Percentiles rank a stretch among this genome's conserved stretches.
Evolutionary conservation across 2,113 vertebrate genomes (phyloP).

Genomic region (Myanophis thanlyinensis): DNA sequence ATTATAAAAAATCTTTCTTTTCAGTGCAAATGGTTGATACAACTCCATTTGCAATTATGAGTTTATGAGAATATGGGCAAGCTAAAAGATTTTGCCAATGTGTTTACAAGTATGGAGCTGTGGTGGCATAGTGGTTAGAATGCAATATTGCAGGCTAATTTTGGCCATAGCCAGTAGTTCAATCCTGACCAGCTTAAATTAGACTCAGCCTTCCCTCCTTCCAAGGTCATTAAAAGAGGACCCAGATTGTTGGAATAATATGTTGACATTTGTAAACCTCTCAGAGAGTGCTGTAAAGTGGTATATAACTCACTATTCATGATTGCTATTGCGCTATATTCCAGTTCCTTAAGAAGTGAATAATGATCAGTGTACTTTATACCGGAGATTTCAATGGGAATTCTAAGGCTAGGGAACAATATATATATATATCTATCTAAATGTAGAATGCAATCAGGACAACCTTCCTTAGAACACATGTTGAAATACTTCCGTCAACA

Average conservation of each 20-base stretch:
- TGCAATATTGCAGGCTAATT: neutral
- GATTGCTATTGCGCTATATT: neutral
- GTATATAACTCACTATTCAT: neutral
- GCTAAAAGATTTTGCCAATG: neutral
- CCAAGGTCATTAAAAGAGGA: neutral
- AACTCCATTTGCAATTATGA: neutral
- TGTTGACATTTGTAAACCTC: neutral
- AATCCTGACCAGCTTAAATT: neutral
- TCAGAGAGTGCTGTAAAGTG: neutral
- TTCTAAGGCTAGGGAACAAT: neutral
- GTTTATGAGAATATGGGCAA: neutral
- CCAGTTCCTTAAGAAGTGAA: neutral
- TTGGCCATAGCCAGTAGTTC: neutral
- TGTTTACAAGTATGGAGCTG: neutral
- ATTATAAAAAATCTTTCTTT: neutral
- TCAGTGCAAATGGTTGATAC: too few species aligned
- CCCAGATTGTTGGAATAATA: neutral
- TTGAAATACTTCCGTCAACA: slow-evolving; percentile 17
- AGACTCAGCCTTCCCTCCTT: neutral
- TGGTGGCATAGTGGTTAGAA: neutral
- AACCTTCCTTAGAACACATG: neutral
- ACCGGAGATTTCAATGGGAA: neutral
- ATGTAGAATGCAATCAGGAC: neutral
- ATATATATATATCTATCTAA: neutral
- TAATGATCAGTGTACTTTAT: neutral